A percentile compares a stretch with the other conserved stretches of the same genome.
phyloP scores from a whole-genome alignment of 2,888 invertebrate species.

The Drosophila quinaria region DNA sequence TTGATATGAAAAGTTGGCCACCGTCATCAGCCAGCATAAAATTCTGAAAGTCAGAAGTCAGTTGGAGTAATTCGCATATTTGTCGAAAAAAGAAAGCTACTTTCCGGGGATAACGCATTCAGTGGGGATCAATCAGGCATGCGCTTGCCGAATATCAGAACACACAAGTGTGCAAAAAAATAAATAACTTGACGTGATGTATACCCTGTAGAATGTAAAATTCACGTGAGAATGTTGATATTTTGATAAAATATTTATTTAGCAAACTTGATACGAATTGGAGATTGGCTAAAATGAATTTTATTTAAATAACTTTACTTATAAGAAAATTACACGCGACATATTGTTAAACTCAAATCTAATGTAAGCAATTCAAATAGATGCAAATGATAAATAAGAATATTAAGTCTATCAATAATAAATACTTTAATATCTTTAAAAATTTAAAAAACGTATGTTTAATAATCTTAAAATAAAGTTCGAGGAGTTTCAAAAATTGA shows the following conservation, averaged over 20 bases:
- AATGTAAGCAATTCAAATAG: too few species aligned
- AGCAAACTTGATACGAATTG: background rate
- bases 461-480: too few species aligned
- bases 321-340: too few species aligned
- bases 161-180: background rate
- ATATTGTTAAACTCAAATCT: too few species aligned
- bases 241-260: background rate
- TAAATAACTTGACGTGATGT: background rate
- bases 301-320: too few species aligned
- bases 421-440: too few species aligned
- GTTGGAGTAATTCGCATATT: slow-evolving; percentile 43
- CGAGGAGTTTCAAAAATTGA: too few species aligned
- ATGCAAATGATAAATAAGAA: too few species aligned
- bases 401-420: too few species aligned
- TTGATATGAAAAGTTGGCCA: slow-evolving; percentile 67
- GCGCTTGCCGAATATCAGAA: slow-evolving; percentile 34
- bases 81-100: slow-evolving; percentile 29
- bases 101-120: slow-evolving; percentile 29
- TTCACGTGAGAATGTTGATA: background rate
- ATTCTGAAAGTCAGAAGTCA: slow-evolving; percentile 43
- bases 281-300: background rate
- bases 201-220: slow-evolving; percentile 12
- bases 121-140: slow-evolving; percentile 48
- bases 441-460: too few species aligned
- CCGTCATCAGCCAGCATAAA: too few species aligned